Evolutionary conservation across 2,797 vertebrate species (phyloP).

Genomic region (Hippopotamyrus pictus): DNA sequence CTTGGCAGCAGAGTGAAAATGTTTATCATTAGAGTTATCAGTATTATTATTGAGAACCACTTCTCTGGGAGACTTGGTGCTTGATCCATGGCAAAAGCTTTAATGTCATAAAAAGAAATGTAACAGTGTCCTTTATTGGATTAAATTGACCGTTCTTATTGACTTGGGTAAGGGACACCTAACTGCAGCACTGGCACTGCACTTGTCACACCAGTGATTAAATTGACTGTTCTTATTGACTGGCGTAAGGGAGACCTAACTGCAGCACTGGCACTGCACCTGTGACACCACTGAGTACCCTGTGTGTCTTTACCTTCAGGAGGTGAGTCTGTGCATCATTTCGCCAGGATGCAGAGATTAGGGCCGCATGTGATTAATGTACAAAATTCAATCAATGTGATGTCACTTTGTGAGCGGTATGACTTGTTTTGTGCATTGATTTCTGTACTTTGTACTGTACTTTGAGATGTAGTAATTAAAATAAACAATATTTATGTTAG

Average conservation of each 20-base stretch:
- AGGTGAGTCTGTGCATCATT: neutral
- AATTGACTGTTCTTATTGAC: neutral
- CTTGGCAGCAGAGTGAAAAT: neutral
- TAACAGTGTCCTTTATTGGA: neutral
- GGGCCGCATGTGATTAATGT: neutral
- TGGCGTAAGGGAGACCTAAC: neutral
- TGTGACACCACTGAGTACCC: neutral
- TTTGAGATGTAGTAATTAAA: slow-evolving; percentile 32
- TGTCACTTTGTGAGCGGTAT: neutral
- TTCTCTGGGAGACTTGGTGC: slow-evolving; percentile 14
- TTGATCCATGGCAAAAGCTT: slow-evolving; percentile 7
- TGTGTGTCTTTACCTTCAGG: neutral
- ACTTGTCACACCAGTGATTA: neutral
- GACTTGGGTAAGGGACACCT: neutral
- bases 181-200: neutral
- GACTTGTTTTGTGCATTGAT: slow-evolving; percentile 11
- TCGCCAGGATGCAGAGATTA: neutral
- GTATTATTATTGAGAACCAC: neutral
- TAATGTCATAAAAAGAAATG: neutral
- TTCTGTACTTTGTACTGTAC: slow-evolving; percentile 31
- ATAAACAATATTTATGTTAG: slow-evolving; percentile 29
- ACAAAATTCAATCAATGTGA: neutral
- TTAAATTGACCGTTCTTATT: neutral
- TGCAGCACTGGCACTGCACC: neutral
- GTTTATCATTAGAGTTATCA: neutral